Conservation (phyloP, 2,797 vertebrate species). For the Gadopsis marmoratus region DNA sequence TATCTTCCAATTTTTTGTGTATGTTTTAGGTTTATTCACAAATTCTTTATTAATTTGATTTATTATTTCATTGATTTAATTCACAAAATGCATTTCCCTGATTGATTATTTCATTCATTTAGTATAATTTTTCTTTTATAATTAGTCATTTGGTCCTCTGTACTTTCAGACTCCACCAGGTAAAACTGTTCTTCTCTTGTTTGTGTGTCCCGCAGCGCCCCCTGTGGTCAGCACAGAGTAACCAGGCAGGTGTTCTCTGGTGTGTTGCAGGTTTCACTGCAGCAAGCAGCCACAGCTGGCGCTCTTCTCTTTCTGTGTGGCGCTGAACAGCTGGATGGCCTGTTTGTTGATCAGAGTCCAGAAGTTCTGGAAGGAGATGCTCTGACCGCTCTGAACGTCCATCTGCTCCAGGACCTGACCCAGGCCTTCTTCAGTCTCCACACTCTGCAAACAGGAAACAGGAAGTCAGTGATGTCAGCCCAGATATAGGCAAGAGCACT, state of each 20-base stretch:
- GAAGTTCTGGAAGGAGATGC: conserved; percentile 80
- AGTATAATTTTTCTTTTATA: too few relatives aligned
- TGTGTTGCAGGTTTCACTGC: conserved; percentile 59
- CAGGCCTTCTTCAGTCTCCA: conserved; percentile 70
- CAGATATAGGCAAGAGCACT: too few relatives aligned
- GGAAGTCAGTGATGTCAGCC: background rate
- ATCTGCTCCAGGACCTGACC: conserved; percentile 75
- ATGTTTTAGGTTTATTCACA: background rate
- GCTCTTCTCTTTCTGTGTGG: conserved; percentile 62
- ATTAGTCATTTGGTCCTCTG: conserved; percentile 5
- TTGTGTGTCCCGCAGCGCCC: conserved; percentile 18
- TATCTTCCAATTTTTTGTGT: background rate
- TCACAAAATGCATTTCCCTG: background rate
- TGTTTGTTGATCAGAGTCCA: conserved; percentile 81
- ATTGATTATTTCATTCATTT: too few relatives aligned
- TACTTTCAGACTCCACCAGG: background rate
- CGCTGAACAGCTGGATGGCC: conserved; percentile 63
- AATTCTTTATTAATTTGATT: background rate
- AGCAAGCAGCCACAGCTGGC: conserved; percentile 74
- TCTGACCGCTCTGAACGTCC: conserved; percentile 67
- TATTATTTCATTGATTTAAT: background rate
- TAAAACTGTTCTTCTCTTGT: background rate
- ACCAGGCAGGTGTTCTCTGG: background rate
- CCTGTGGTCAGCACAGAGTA: conserved; percentile 13
- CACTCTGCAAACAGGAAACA: conserved; percentile 60